Evolutionary conservation across 2,888 invertebrate species (phyloP).

Genomic region (Nemotelus nigrinus): DNA sequence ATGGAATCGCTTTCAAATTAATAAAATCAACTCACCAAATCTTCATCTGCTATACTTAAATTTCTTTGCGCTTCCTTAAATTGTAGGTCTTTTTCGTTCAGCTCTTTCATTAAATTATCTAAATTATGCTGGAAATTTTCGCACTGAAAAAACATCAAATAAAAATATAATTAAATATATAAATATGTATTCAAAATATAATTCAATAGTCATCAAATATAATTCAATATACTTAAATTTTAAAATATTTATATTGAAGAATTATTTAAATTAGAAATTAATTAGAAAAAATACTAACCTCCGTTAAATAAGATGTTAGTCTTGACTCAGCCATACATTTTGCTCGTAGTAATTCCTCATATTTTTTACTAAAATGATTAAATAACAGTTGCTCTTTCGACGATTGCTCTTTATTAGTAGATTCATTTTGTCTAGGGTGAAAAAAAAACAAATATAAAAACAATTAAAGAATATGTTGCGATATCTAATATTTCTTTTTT

Average conservation of each 20-base stretch:
- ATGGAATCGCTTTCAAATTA: too few species aligned
- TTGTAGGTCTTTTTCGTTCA: slow-evolving; percentile 67
- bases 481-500: too few species aligned
- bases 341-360: slow-evolving; percentile 61
- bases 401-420: slow-evolving; percentile 47
- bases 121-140: slow-evolving; percentile 65
- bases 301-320: slow-evolving; percentile 60
- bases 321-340: slow-evolving; percentile 63
- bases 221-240: too few species aligned
- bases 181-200: neutral
- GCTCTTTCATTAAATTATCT: slow-evolving; percentile 66
- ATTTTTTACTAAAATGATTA: slow-evolving; percentile 62
- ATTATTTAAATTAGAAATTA: too few species aligned
- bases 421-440: slow-evolving; percentile 39
- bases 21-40: slow-evolving; percentile 64
- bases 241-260: too few species aligned
- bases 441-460: slow-evolving; percentile 14
- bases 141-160: slow-evolving; percentile 52
- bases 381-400: slow-evolving; percentile 61
- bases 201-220: too few species aligned
- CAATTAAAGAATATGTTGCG: neutral
- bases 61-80: slow-evolving; percentile 66
- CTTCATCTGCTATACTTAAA: slow-evolving; percentile 72
- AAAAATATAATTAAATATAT: slow-evolving; percentile 11
- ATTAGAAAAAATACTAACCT: slow-evolving; percentile 56